Conservation (phyloP, 1,140 invertebrate genomes). For the Zaprionus gabonicus region DNA sequence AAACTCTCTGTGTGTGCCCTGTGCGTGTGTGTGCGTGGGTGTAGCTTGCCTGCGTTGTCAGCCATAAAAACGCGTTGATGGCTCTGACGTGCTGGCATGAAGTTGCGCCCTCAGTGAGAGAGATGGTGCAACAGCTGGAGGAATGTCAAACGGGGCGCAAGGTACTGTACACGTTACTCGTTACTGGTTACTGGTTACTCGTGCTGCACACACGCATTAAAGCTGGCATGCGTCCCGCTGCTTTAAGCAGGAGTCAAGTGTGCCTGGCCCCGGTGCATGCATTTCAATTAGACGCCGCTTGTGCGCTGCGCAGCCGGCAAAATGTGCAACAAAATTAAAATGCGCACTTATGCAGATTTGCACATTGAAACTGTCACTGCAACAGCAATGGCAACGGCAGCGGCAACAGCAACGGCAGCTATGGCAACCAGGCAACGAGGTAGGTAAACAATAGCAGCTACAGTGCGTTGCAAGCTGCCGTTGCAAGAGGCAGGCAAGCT, state of each 20-base stretch:
- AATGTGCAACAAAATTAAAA: conserved; percentile 83
- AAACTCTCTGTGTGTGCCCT: background rate
- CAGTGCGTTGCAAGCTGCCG: conserved; percentile 62
- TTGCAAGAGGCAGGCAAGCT: background rate
- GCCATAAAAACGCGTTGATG: conserved; percentile 70
- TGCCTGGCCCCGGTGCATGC: conserved; percentile 49
- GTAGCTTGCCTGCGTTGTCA: conserved; percentile 30
- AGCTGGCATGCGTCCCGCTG: conserved; percentile 26
- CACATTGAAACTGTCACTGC: conserved; percentile 82
- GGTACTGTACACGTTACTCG: no score
- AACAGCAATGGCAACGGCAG: conserved; percentile 36
- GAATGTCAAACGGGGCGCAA: background rate
- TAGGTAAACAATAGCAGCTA: conserved; percentile 56
- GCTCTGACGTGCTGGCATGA: conserved; percentile 51
- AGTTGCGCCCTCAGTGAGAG: conserved; percentile 12
- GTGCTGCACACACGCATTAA: conserved; percentile 47
- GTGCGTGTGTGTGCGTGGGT: conserved; percentile 13
- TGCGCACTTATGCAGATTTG: conserved; percentile 83
- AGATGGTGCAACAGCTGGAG: background rate
- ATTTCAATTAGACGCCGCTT: conserved; percentile 79
- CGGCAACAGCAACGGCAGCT: conserved; percentile 29
- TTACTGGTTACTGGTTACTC: background rate
- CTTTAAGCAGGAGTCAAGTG: conserved; percentile 70
- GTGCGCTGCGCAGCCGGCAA: conserved; percentile 62
- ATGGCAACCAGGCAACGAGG: conserved; percentile 33